Evolutionary conservation across 92 coral and sea anemone species (phyloP).

Genomic region (Parazoanthus swiftii): DNA sequence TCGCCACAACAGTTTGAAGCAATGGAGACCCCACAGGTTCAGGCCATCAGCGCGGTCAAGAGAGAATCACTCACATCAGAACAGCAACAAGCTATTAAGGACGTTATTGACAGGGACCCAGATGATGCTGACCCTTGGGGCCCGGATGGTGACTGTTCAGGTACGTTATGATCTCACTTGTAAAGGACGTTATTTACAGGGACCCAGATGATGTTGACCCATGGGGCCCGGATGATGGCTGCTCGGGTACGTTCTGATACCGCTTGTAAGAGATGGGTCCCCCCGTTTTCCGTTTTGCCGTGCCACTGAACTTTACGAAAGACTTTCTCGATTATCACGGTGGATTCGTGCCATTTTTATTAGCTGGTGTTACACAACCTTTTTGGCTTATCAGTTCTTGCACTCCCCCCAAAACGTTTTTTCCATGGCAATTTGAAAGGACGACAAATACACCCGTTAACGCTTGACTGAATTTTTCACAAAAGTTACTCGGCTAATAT

Average conservation of each 20-base stretch:
- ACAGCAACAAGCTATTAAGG: constrained; percentile 76
- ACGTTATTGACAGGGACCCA: constrained; percentile 82
- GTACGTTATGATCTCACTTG: constrained; percentile 15
- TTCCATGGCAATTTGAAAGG: too few species aligned
- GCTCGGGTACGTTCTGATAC: constrained; percentile 43
- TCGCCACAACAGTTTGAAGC: constrained; percentile 73
- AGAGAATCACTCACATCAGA: constrained; percentile 60
- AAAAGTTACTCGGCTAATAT: too few species aligned
- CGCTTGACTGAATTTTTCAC: too few species aligned
- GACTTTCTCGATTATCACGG: too few species aligned
- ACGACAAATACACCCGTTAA: too few species aligned
- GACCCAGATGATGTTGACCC: constrained; percentile 96
- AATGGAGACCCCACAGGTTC: constrained; percentile 91
- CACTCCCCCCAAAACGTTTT: too few species aligned
- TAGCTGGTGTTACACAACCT: too few species aligned
- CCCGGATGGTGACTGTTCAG: constrained; percentile 69
- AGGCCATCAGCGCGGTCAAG: constrained; percentile 77
- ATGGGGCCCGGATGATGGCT: constrained; percentile 82
- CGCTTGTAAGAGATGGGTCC: background rate
- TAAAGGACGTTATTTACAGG: constrained; percentile 57
- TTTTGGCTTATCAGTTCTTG: too few species aligned
- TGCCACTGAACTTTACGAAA: too few species aligned
- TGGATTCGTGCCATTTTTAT: too few species aligned
- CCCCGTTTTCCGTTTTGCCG: too few species aligned
- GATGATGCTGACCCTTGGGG: constrained; percentile 94